Base-by-base conservation (phyloP, 2,888 invertebrate species). In the Fragum fragum region DNA sequence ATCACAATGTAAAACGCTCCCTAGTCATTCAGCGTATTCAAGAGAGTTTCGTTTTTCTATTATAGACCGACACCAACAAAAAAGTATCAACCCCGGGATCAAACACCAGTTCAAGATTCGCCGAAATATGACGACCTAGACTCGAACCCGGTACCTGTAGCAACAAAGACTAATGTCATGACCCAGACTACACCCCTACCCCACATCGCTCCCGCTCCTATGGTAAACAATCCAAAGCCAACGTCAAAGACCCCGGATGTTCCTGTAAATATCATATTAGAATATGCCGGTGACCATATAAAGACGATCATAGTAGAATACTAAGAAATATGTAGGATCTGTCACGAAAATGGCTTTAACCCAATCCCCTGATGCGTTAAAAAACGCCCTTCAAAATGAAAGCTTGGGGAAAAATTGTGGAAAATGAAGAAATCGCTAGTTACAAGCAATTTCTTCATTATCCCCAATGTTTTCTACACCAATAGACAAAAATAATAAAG, bases 151-250 rank as follows among this genome's bases (percentile, higher is more conserved):
- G 47, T 47, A 14, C 47, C 47, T 18, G 47, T 47, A 14, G 7
- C 18, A 9, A 23, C 23, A 14, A 66, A 32, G 14, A 66, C 6
- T 16, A 5, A 18, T 14, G 39, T 26, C 3, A 21, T 23, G 66
- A 66, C 66, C 3, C 66, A 66, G 66, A 66, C 66, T 1, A 66
- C 66, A n/a, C 42, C 66, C 21, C 66, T 66, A 3, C 66, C 66
- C 3, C 26, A 47, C 47, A 47, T 47, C 47, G 16, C 47, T 47
- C 47, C 47, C 47, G 47, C 14, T 18, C 47, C 47, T 16, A 47
- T 47, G 47, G 47, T 47, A 9, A 47, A 5, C 47, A 47, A 47
- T 9, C 47, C 5, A 5, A 47, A 3, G n/a, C 5, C 14, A n/a
- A 47, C 5, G n/a, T 16, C 14, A n/a, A 14, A 47, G n/a, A 47